Evolutionary conservation across 2,797 vertebrate genomes (phyloP), one percentile per base, ranked within the genome.

Genomic region (Varecia variegata): DNA sequence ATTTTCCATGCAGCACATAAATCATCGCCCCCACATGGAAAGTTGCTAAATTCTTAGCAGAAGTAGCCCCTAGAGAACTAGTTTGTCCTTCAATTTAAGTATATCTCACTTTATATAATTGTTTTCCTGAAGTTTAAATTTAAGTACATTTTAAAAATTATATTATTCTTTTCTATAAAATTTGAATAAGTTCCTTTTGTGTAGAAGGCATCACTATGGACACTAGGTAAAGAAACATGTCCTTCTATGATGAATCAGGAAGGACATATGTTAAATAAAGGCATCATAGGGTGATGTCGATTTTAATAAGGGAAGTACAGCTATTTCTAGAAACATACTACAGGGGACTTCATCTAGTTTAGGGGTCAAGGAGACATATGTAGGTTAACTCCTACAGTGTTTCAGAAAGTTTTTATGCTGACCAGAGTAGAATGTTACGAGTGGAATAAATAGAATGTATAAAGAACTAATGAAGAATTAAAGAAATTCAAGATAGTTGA

Each of bases 1-100:
- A 97, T 97, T 98, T 96, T 94, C 97, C 93, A 92, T 90, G 86
- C 47, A 79, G 87, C 95, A 96, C 79, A 87, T 90, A 95, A 95
- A 95, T 95, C 90, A 97, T 96, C 90, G 93, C 90, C 68, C 23
- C 74, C 62, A 85, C 94, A 93, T 60, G 58, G 60, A 89, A 96
- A 97, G 94, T 76, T 97, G 71, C 77, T 95, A 96, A 95, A 67
- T 92, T 94, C 79, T 93, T 89, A 73, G 90, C 25, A 97, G 89
- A 96, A 95, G 60, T 91, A 94, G 52, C 40, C 68, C 77, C 52
- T 50, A 90, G 54, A 88, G 86, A 96, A 90, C 25, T 81, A 97
- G 35, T 92, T 85, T 92, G 68, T 85, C 47, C 68, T 97, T 90
- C 18, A 85, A 25, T 76, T 84, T 90, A 80, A 92, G 23, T 62